These are phyloP conservation scores for Egretta garzetta DNA, from an alignment of 2,113 vertebrate genomes.

Conservation along the genomic window DNA sequence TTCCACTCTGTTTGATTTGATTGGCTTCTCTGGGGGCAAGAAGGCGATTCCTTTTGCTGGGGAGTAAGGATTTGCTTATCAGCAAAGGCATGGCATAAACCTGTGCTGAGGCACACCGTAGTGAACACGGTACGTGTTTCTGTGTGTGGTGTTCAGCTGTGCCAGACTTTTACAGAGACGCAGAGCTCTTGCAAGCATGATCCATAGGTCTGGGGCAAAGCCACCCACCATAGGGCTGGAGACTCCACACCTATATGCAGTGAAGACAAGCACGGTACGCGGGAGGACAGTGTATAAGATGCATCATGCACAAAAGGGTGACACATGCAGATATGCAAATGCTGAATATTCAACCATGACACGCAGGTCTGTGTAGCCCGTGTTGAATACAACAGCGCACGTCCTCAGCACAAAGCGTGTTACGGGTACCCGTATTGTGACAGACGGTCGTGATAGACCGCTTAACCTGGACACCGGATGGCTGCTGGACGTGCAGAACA, in stretches of 20 bases:
- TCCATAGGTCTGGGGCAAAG: rapidly evolving
- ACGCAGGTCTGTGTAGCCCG: rapidly evolving
- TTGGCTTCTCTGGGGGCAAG: slow-evolving; percentile 57
- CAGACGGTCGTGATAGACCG: rapidly evolving
- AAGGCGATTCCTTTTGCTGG: neutral
- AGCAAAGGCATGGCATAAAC: neutral
- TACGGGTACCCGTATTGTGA: rapidly evolving
- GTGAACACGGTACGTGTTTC: neutral
- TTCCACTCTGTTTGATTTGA: slow-evolving; percentile 60
- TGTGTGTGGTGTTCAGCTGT: neutral
- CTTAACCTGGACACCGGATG: neutral
- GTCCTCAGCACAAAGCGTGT: rapidly evolving
- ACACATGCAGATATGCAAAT: rapidly evolving
- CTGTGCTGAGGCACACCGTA: neutral
- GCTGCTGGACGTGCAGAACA: neutral
- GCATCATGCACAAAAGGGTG: neutral
- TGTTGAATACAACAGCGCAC: rapidly evolving
- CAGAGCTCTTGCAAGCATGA: neutral
- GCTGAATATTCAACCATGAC: rapidly evolving
- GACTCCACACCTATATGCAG: rapidly evolving
- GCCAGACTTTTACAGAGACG: neutral
- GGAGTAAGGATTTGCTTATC: slow-evolving; percentile 41
- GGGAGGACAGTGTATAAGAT: rapidly evolving
- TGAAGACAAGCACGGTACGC: rapidly evolving
- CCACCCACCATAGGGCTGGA: rapidly evolving